Conservation (phyloP, 1,140 invertebrate genomes). For the Ceratina japonica region DNA sequence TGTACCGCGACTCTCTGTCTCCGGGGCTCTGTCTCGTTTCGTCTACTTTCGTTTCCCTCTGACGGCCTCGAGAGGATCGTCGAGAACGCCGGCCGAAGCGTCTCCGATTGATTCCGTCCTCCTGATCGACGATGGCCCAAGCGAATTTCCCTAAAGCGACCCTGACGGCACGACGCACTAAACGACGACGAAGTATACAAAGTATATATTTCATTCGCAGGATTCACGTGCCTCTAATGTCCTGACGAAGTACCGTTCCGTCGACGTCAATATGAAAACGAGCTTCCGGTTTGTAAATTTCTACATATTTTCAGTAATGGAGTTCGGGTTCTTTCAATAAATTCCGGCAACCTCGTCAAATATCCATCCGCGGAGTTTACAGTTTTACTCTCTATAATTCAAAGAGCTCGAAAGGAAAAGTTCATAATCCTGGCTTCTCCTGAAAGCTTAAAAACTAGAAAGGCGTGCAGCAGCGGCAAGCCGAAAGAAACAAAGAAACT, state of each 20-base stretch:
- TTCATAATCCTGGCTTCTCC: background rate
- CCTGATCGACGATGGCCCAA: background rate
- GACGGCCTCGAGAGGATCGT: constrained; percentile 27
- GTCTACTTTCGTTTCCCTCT: background rate
- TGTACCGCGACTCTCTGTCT: too few species aligned
- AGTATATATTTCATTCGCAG: too few species aligned
- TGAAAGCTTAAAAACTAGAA: background rate
- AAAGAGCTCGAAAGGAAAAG: background rate
- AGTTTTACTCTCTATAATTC: background rate
- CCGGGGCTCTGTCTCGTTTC: background rate
- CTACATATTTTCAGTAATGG: too few species aligned
- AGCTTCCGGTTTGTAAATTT: too few species aligned
- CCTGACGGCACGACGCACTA: too few species aligned
- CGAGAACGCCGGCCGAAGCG: background rate
- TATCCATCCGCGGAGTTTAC: background rate
- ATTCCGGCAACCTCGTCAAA: background rate
- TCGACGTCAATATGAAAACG: too few species aligned
- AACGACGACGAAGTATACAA: too few species aligned
- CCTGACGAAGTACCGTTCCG: too few species aligned
- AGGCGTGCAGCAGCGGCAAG: background rate
- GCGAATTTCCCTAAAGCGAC: background rate
- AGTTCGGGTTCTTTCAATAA: background rate
- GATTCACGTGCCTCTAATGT: too few species aligned
- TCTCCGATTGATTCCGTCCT: background rate
- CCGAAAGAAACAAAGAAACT: background rate